Evolutionary conservation across 1,140 invertebrate genomes (phyloP), one percentile per base, ranked within the genome.

Genomic region (Chironomus tepperi): DNA sequence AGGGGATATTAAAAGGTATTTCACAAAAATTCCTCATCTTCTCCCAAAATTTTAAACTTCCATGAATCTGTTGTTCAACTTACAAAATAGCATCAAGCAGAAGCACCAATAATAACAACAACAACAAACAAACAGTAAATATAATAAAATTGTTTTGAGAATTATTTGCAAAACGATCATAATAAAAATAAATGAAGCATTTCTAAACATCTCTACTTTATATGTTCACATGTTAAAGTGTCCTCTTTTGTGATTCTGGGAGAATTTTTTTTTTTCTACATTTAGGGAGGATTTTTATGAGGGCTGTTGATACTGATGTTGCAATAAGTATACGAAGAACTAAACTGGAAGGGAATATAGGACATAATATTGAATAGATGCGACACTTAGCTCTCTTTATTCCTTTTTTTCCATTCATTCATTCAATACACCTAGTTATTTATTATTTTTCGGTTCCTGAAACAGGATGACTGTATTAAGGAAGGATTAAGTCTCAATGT

Each of bases 161-260:
- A 70, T 70, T 70, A 70, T 70, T 70, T 70, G 65, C 65, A 18
- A 57, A 21, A 18, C 65, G 65, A 70, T 70, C 65, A 70, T 70
- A 70, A 70, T 70, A 70, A 70, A 70, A 70, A 70, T 70, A 70
- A 70, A 70, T 70, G 65, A 70, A 70, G 65, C 65, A 70, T 70
- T 21, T 19, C 16, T 21, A 70, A 70, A 70, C 65, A 70, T 70
- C 65, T 19, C 65, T 70, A 19, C 18, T 19, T 70, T 19, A 70
- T 70, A 70, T 70, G 16, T 70, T 70, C 65, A 70, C 65, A 70
- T 70, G 65, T 21, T 70, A 70, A 18, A 70, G 65, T 70, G 65
- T 70, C 65, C 65, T 70, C 18, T 21, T 57, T 15, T 57, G 12
- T 57, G 24, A 34, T 34, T 34, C 24, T 34, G 24, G 24, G 1